Percentiles rank a stretch among this genome's conserved stretches.
Evolutionary conservation across 2,113 vertebrate species (phyloP).

Genomic region (Nanorana parkeri): DNA sequence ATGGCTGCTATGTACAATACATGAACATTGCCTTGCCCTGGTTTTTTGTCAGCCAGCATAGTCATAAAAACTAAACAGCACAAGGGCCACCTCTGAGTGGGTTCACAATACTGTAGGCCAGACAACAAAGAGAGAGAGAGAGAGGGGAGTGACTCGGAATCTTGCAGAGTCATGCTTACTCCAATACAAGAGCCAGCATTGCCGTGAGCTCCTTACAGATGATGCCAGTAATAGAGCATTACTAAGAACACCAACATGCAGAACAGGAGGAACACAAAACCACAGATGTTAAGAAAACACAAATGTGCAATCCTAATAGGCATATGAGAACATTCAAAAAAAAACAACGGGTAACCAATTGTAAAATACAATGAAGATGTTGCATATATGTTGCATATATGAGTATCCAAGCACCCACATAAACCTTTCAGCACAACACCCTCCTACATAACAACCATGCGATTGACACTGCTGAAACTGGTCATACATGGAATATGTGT

Average conservation of each 20-base stretch:
- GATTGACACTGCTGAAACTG: too few relatives aligned
- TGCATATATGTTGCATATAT: too few relatives aligned
- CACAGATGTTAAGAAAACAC: background rate
- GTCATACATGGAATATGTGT: too few relatives aligned
- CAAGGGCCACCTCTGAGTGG: too few relatives aligned
- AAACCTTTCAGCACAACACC: too few relatives aligned
- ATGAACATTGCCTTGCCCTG: too few relatives aligned
- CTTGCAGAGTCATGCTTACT: constrained; percentile 48
- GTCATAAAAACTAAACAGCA: too few relatives aligned
- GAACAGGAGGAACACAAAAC: background rate
- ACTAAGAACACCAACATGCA: background rate
- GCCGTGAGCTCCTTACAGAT: background rate
- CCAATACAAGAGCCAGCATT: background rate
- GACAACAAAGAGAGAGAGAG: background rate
- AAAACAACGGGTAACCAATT: background rate
- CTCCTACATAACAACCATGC: too few relatives aligned
- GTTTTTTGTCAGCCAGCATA: too few relatives aligned
- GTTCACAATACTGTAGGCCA: background rate
- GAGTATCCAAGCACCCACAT: too few relatives aligned
- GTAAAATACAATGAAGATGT: background rate
- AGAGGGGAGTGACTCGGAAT: background rate
- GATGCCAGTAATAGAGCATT: background rate
- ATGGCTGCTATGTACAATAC: too few relatives aligned
- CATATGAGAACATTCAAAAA: background rate
- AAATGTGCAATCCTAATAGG: background rate